Base-by-base conservation (phyloP, 2,113 vertebrate genomes). In the Phodopus roborovskii region DNA sequence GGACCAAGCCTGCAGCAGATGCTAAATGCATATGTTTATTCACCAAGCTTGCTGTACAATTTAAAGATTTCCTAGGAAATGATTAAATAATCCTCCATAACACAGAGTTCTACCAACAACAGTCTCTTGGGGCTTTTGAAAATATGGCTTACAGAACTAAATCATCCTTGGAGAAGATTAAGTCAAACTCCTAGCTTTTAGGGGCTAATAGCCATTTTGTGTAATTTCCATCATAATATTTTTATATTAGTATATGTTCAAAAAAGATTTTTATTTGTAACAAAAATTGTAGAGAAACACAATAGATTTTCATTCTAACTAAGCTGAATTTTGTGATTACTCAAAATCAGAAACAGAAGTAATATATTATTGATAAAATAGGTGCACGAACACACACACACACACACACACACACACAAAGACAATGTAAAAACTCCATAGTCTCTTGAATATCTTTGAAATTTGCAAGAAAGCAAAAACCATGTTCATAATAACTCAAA, bases 21-120 rank as follows among this genome's bases (percentile, higher is more conserved):
- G 17, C 58, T 94, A 91, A 88, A 81, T 42, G 68, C 75, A 66
- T 88, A 73, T 91, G 19, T 58, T 96, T 90, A 86, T 90, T 94
- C 50, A 42, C 83, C 71, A 84, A 64, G 12, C 26, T 70, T 58
- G 88, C 16, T 70, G 88, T 11, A 82, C 50, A 77, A 24, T 92
- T 94, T 87, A 68, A 94, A 79, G 4, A 48, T 93, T 79, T 79
- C 60, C 30, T 16, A 64, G 6, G 9, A 92, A 48, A 66, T 62
- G 82, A 96, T 85, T 77, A 60, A 78, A 42, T 90, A 79, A 92
- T 8, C 81, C 15, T 75, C n/a, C 39, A 70, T 9, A 64, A 26
- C 62, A 9, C 45, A 62, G 12, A 74, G 11, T 79, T 86, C 20
- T 48, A 73, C 2, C 88, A 88, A 85, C 7, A 94, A 90, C 10